These are phyloP conservation scores for Platanista minor DNA, from an alignment of 2,113 vertebrate genomes.

Conservation along the genomic window DNA sequence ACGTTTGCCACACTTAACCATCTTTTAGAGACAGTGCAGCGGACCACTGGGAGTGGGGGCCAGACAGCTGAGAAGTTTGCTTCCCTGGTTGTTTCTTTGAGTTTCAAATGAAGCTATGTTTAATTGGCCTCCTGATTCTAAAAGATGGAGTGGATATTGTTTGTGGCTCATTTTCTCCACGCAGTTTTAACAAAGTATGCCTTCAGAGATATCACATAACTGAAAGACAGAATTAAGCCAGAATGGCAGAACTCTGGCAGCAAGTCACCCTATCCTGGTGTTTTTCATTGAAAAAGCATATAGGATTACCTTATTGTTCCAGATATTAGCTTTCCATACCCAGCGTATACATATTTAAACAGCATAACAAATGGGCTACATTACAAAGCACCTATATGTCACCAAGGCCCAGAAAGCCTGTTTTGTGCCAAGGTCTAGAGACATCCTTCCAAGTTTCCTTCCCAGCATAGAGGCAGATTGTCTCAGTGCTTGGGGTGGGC, in stretches of 20 bases:
- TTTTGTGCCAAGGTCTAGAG: slow-evolving; percentile 20
- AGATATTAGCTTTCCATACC: slow-evolving; percentile 73
- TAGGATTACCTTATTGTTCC: slow-evolving; percentile 79
- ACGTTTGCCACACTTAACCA: fast-evolving
- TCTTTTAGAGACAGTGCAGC: fast-evolving
- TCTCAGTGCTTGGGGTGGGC: not conserved
- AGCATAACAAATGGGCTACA: slow-evolving; percentile 72
- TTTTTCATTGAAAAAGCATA: slow-evolving; percentile 75
- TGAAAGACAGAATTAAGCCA: slow-evolving; percentile 77
- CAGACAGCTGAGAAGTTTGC: no score
- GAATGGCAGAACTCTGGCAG: slow-evolving; percentile 79
- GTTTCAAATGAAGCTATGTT: slow-evolving; percentile 43
- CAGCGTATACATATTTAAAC: slow-evolving; percentile 63
- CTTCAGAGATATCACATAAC: slow-evolving; percentile 77
- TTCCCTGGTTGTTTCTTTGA: slow-evolving; percentile 28
- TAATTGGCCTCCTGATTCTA: slow-evolving; percentile 56
- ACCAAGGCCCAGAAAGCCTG: slow-evolving; percentile 55
- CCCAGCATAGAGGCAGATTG: slow-evolving; percentile 31
- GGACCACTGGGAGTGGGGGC: fast-evolving
- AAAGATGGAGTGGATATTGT: slow-evolving; percentile 72
- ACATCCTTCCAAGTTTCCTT: slow-evolving; percentile 60
- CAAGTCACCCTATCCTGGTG: slow-evolving; percentile 58
- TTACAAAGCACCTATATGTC: slow-evolving; percentile 70
- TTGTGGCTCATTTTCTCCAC: slow-evolving; percentile 73
- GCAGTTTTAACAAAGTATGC: slow-evolving; percentile 69